These are phyloP conservation scores for Heliothis virescens DNA, from an alignment of 1,140 invertebrate genomes.

Conservation along the genomic window DNA sequence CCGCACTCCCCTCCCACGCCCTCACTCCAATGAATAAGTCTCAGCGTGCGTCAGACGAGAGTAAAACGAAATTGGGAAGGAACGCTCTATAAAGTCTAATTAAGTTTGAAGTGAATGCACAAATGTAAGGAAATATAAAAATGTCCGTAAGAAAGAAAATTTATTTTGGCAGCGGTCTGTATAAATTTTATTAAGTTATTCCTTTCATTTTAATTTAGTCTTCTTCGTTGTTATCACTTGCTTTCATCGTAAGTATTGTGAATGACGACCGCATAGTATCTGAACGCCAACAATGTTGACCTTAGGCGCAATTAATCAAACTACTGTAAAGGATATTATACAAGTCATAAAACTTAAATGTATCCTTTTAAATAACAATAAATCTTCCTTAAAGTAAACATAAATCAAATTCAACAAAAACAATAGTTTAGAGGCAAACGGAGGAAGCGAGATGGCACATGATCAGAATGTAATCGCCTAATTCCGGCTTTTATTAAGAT, in stretches of 20 bases:
- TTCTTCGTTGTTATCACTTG: slow-evolving; percentile 7
- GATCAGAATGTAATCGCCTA: slow-evolving; percentile 80
- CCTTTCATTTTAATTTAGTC: slow-evolving; percentile 3
- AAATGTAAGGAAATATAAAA: slow-evolving; percentile 83
- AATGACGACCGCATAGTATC: slow-evolving; percentile 30
- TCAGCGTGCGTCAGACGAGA: slow-evolving; percentile 79
- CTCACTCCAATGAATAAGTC: slow-evolving; percentile 83
- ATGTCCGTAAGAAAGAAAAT: slow-evolving; percentile 66
- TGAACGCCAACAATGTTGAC: slow-evolving; percentile 1
- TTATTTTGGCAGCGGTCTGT: slow-evolving; percentile 61
- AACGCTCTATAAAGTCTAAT: slow-evolving; percentile 86
- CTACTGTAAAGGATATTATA: slow-evolving; percentile 20
- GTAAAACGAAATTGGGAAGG: slow-evolving; percentile 84
- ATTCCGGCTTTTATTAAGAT: slow-evolving; percentile 83
- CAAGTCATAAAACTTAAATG: slow-evolving; percentile 49
- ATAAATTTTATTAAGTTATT: slow-evolving; percentile 43
- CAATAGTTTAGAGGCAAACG: slow-evolving; percentile 68
- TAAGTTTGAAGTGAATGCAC: slow-evolving; percentile 84
- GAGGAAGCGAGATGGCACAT: slow-evolving; percentile 76
- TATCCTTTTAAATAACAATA: slow-evolving; percentile 78
- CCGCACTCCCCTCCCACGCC: slow-evolving; percentile 62
- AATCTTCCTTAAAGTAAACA: slow-evolving; percentile 71
- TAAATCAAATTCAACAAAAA: slow-evolving; percentile 74
- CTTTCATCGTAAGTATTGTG: slow-evolving; percentile 17
- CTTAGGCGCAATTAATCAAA: slow-evolving; percentile 42